A percentile compares a stretch with the other conserved stretches of the same genome.
These are phyloP conservation scores for Eulacestoma nigropectus DNA, from an alignment of 2,113 vertebrate species.

Conservation along the genomic window DNA sequence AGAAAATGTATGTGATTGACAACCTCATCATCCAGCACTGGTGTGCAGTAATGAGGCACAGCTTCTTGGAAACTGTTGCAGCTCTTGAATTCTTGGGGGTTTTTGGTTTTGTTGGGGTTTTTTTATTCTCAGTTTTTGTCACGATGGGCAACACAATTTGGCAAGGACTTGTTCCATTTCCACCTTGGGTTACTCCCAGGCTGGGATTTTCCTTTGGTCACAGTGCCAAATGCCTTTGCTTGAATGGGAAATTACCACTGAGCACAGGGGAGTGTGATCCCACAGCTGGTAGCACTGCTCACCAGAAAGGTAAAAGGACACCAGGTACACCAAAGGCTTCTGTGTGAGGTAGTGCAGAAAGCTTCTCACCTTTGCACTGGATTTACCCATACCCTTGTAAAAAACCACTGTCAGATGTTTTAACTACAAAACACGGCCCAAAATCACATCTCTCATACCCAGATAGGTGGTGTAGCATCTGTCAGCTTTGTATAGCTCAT, in stretches of 20 bases:
- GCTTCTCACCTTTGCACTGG: not conserved
- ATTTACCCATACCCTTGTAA: not conserved
- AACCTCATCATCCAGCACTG: not conserved
- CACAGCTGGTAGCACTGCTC: fast-evolving
- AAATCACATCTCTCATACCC: not conserved
- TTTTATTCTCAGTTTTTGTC: not conserved
- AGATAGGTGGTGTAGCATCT: not conserved
- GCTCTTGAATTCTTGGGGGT: not conserved
- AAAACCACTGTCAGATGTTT: not conserved
- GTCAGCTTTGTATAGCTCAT: not conserved
- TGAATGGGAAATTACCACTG: not conserved
- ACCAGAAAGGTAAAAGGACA: not conserved
- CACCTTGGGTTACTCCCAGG: fast-evolving
- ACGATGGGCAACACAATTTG: not conserved
- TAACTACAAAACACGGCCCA: not conserved
- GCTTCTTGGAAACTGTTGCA: not conserved
- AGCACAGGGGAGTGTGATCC: not conserved
- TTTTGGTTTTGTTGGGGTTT: too few species aligned
- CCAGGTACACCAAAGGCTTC: not conserved
- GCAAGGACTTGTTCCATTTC: not conserved
- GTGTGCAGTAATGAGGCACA: not conserved
- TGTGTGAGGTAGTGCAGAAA: not conserved
- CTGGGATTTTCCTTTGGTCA: not conserved
- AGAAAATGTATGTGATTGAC: not conserved
- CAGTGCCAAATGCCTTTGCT: not conserved